Base-by-base conservation (phyloP, 2,797 vertebrate genomes). In the Coracias cyanogaster region DNA sequence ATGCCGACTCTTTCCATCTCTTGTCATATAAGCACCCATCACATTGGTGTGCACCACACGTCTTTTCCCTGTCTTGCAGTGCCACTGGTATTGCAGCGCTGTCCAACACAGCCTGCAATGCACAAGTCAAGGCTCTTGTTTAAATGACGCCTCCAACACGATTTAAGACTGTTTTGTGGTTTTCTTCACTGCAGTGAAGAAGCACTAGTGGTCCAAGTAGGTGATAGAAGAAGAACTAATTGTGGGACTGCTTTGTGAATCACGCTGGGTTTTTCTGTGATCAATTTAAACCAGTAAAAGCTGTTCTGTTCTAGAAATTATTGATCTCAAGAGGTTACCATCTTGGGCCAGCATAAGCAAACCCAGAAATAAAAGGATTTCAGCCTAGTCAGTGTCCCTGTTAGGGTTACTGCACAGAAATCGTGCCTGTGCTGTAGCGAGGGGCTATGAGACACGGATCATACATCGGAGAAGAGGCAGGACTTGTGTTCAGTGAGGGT, bases 401-500 rank as follows among this genome's bases (percentile, higher is more conserved):
- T 10, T 39, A 55, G 29, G 6, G 57, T n/a, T 80, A 45, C 39
- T 24, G n/a, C 66, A 12, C 11, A 7, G 64, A 29, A 51, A 22
- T 37, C 11, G 19, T 39, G 39, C 19, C 46, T 48, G n/a, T 43
- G 48, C 22, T 10, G 28, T 9, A 25, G 14, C 22, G n/a, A 33
- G 29, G 8, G 20, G 7, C 46, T 33, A 33, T 2, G 14, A 54
- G 31, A 16, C 14, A 8, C 21, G 43, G 58, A 11, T 37, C 11
- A 0, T 5, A 0, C 4, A 0, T 5, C 0, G 0, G 26, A 35
- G 57, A 24, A 83, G 7, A 14, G 10, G 25, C 3, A 19, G 43
- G 18, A 1, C n/a, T n/a, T 18, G 21, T 13, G 9, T 33, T 41
- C 10, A 3, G 3, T 6, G 24, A 29, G 6, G 19, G 11, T 28